These are phyloP conservation scores for Exephanes ischioxanthus DNA, from an alignment of 2,888 invertebrate genomes.

Conservation along the genomic window DNA sequence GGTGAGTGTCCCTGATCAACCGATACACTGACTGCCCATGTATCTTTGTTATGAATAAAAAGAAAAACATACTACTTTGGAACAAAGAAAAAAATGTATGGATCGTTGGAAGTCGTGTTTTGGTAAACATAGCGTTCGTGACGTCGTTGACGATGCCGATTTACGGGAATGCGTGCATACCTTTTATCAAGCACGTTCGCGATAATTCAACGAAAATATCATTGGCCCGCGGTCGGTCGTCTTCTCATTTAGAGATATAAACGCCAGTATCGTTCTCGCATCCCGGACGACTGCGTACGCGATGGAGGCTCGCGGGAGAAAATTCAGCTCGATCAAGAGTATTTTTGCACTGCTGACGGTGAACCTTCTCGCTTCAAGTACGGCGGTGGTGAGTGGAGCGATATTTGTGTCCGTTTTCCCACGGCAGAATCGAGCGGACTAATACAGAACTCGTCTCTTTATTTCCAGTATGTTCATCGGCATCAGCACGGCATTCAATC, in stretches of 20 bases:
- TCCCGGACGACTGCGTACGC: background rate
- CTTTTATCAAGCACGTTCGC: background rate
- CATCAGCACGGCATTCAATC: background rate
- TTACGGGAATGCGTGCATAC: conserved; percentile 3
- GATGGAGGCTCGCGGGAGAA: background rate
- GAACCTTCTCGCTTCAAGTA: background rate
- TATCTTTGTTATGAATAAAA: background rate
- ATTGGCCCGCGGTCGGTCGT: background rate
- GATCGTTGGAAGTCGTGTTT: background rate
- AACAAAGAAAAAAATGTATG: background rate
- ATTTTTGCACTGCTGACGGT: background rate
- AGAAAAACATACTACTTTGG: background rate
- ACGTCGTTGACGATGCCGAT: conserved; percentile 34
- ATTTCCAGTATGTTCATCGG: conserved; percentile 11
- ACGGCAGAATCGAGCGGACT: background rate
- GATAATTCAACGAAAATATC: background rate
- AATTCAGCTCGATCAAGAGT: background rate
- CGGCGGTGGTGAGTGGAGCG: conserved; percentile 16
- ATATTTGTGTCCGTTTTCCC: background rate
- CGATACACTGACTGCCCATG: background rate
- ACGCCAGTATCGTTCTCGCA: conserved; percentile 2
- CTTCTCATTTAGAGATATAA: background rate
- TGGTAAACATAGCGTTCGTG: conserved; percentile 50
- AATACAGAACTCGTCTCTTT: background rate
- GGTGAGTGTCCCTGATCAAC: conserved; percentile 86